phyloP scores from a whole-genome alignment of 2,113 vertebrate species.

The Fulica atra region DNA sequence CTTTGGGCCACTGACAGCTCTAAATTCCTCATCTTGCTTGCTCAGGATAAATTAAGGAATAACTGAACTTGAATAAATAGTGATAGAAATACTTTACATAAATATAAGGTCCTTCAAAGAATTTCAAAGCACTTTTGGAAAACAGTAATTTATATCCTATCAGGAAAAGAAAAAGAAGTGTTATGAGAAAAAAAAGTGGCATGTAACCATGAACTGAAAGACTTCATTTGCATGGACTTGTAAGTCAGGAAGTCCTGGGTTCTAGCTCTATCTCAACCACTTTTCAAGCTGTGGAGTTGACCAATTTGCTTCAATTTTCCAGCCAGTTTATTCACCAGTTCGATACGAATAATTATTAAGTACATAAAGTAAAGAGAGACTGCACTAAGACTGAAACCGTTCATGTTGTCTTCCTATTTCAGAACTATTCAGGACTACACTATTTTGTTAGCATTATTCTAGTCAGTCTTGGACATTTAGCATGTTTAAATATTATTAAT shows the following conservation, averaged over 20 bases:
- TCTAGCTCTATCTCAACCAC: background rate
- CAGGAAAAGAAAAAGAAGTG: background rate
- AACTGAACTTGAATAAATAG: background rate
- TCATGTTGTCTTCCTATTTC: background rate
- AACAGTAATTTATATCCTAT: background rate
- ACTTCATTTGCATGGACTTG: background rate
- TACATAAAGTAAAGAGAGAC: background rate
- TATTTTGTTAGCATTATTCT: background rate
- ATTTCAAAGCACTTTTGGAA: background rate
- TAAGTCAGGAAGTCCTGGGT: background rate
- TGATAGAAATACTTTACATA: background rate
- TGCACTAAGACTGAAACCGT: background rate
- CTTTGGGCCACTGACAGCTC: background rate
- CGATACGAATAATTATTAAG: slow-evolving; percentile 24
- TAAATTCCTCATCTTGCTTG: background rate
- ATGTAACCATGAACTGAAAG: background rate
- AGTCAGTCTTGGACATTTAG: background rate
- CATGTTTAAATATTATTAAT: background rate
- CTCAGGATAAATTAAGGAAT: background rate
- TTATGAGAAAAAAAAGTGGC: background rate
- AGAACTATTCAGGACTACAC: background rate
- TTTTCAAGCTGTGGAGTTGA: background rate
- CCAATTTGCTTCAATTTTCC: slow-evolving; percentile 42
- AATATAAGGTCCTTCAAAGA: background rate
- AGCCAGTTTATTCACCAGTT: slow-evolving; percentile 14